Conservation (phyloP, 2,113 vertebrate species). For the Pyxicephalus adspersus region DNA sequence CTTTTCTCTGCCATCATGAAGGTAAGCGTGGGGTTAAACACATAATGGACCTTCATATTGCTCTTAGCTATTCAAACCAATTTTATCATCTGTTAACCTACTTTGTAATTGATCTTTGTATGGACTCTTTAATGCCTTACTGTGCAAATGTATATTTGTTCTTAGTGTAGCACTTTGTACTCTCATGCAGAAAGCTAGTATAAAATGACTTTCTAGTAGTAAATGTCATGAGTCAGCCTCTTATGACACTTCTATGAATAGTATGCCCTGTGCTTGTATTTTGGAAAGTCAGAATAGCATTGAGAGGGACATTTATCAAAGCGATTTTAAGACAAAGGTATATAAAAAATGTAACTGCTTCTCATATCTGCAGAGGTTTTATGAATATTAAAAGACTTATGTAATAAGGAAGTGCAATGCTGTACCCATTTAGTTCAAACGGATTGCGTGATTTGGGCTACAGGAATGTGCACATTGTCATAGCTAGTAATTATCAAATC, state of each 20-base stretch:
- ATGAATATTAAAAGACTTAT: background rate
- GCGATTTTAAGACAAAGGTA: background rate
- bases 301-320: conserved; percentile 38
- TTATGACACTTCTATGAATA: conserved; percentile 48
- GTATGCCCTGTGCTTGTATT: conserved; percentile 21
- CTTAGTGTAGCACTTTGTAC: conserved; percentile 26
- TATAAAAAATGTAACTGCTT: background rate
- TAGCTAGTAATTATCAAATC: too few species aligned
- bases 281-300: background rate
- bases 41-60: conserved; percentile 16
- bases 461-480: too few species aligned
- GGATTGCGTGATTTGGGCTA: too few species aligned
- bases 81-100: conserved; percentile 4
- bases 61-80: conserved; percentile 11
- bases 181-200: conserved; percentile 25
- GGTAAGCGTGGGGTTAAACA: conserved; percentile 10
- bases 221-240: conserved; percentile 45
- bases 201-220: conserved; percentile 34
- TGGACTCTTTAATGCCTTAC: conserved; percentile 37
- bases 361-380: background rate
- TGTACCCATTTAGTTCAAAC: too few species aligned
- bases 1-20: too few species aligned
- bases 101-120: conserved; percentile 38
- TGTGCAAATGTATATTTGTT: conserved; percentile 32
- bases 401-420: too few species aligned